phyloP scores from a whole-genome alignment of 2,888 invertebrate species.

The Folsomia manolachei region DNA sequence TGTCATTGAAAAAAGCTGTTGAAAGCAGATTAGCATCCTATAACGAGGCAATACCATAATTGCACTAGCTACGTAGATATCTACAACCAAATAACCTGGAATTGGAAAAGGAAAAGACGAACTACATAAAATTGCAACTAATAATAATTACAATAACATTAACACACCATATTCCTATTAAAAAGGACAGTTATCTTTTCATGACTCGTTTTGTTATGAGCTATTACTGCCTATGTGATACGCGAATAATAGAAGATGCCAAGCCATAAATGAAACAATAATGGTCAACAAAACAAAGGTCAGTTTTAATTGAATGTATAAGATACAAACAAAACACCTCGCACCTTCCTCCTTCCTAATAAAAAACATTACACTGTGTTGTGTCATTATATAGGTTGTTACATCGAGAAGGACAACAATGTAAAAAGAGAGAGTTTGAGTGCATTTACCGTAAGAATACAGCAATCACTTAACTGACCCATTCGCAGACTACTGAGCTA shows the following conservation, averaged over 20 bases:
- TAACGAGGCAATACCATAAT: no score
- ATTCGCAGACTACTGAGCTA: neutral
- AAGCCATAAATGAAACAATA: neutral
- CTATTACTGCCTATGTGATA: neutral
- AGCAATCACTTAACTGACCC: neutral
- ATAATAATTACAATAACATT: neutral
- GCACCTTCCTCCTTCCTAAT: neutral
- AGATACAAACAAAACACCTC: neutral
- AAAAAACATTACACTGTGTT: no score
- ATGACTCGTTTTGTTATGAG: neutral
- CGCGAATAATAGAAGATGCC: neutral
- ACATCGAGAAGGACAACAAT: neutral
- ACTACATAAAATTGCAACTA: neutral
- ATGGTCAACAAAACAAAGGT: neutral
- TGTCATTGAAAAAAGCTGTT: neutral
- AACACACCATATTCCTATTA: neutral
- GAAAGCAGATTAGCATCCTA: neutral
- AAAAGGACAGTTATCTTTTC: neutral
- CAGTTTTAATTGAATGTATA: neutral
- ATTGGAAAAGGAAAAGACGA: neutral
- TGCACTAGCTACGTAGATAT: neutral
- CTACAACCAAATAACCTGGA: no score
- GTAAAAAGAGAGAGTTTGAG: neutral
- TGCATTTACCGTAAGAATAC: neutral
- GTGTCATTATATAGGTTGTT: no score